A percentile compares a stretch with the other conserved stretches of the same genome.
These are phyloP conservation scores for Bombus fervidus DNA, from an alignment of 1,140 invertebrate species.

Conservation along the genomic window DNA sequence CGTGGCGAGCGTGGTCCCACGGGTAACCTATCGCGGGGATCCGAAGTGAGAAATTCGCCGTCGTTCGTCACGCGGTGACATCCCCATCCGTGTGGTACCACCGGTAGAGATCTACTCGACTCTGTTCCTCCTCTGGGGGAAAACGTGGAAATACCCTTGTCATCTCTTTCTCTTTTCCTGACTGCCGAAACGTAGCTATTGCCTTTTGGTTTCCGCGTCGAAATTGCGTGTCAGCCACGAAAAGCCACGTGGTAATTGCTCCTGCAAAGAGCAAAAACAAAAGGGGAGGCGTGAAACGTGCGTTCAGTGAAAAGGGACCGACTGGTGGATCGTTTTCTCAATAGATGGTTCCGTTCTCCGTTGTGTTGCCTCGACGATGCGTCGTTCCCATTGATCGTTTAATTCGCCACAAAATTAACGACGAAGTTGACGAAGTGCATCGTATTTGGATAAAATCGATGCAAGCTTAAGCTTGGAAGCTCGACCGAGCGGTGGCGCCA, in stretches of 20 bases:
- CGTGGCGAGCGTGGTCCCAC: constrained; percentile 68
- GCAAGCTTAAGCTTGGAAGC: constrained; percentile 47
- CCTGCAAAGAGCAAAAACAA: constrained; percentile 29
- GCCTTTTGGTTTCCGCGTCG: constrained; percentile 18
- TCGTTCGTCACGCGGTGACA: constrained; percentile 73
- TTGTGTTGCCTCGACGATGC: no score
- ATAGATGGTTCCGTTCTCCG: not conserved
- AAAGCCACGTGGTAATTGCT: constrained; percentile 56
- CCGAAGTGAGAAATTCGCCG: constrained; percentile 70
- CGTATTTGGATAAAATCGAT: constrained; percentile 62
- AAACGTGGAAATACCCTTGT: constrained; percentile 73
- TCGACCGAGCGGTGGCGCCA: constrained; percentile 65
- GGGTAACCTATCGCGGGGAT: constrained; percentile 65
- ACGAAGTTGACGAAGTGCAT: constrained; percentile 13
- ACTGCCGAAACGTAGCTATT: constrained; percentile 39
- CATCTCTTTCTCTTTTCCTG: constrained; percentile 60
- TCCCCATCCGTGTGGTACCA: constrained; percentile 66
- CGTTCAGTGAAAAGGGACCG: not conserved
- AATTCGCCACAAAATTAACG: constrained; percentile 24
- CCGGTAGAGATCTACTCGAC: constrained; percentile 7
- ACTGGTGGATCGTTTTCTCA: no score
- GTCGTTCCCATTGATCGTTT: constrained; percentile 21
- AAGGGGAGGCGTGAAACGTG: constrained; percentile 3
- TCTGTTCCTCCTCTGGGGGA: constrained; percentile 37
- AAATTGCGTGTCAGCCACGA: constrained; percentile 58